Percentiles rank a stretch among this genome's conserved stretches.
phyloP scores from a whole-genome alignment of 2,797 vertebrate species.

The Choloepus didactylus region DNA sequence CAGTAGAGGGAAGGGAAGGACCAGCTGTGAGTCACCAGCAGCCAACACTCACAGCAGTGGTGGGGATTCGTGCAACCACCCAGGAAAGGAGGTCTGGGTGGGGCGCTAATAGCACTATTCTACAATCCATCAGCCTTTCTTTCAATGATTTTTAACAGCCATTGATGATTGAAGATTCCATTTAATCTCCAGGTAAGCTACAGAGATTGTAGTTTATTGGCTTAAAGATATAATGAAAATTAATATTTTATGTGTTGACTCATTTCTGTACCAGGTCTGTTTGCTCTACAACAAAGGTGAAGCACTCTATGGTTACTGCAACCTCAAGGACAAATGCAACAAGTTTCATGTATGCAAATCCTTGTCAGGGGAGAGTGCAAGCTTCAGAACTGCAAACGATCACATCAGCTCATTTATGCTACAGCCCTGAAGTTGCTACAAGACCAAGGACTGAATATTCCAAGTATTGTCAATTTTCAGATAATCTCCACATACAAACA shows the following conservation, averaged over 20 bases:
- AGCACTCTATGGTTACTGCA: slow-evolving; percentile 88
- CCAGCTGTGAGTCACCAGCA: too few species aligned
- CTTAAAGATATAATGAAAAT: not conserved
- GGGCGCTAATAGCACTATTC: not conserved
- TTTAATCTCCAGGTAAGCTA: not conserved
- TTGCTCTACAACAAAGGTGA: slow-evolving; percentile 92
- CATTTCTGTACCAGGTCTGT: slow-evolving; percentile 89
- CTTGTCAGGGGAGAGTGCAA: slow-evolving; percentile 90
- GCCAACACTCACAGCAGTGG: too few species aligned
- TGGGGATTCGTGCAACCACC: not conserved
- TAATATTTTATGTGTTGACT: not conserved
- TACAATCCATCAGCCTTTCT: not conserved
- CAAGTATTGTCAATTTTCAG: slow-evolving; percentile 87
- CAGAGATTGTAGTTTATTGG: not conserved
- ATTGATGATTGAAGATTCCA: not conserved
- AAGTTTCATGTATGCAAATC: slow-evolving; percentile 94
- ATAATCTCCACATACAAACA: slow-evolving; percentile 82
- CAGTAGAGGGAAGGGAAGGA: too few species aligned
- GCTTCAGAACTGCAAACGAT: slow-evolving; percentile 88
- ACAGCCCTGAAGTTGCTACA: slow-evolving; percentile 82
- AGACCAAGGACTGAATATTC: slow-evolving; percentile 85
- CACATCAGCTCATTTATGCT: slow-evolving; percentile 87
- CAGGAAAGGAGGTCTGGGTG: not conserved
- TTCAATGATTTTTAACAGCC: not conserved
- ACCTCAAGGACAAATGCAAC: slow-evolving; percentile 87